Conservation (phyloP, 1,140 invertebrate species). For the Drosophila teissieri region DNA sequence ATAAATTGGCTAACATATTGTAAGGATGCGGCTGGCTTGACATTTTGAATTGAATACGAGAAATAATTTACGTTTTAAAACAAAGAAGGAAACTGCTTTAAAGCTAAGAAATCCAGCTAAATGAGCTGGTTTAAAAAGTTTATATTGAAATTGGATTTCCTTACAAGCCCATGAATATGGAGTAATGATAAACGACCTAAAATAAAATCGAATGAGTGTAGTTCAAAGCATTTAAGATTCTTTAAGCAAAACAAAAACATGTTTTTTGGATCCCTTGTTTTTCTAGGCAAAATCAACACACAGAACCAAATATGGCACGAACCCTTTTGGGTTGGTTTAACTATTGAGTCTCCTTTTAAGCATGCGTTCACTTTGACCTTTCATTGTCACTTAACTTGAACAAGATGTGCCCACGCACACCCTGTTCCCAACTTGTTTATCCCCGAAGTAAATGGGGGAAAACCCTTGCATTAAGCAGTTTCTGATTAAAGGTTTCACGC, state of each 20-base stretch:
- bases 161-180: too few species aligned
- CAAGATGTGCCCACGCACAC: conserved; percentile 21
- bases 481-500: conserved; percentile 53
- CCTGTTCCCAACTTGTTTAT: conserved; percentile 6
- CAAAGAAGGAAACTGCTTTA: not conserved
- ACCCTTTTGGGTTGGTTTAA: conserved; percentile 14
- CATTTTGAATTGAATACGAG: conserved; percentile 9
- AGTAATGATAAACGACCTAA: too few species aligned
- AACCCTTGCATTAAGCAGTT: conserved; percentile 40
- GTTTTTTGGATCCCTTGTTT: conserved; percentile 1
- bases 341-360: conserved; percentile 5
- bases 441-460: conserved; percentile 15
- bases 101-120: not conserved
- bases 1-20: conserved; percentile 31
- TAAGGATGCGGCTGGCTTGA: conserved; percentile 3
- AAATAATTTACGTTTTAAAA: conserved; percentile 3
- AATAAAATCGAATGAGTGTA: too few species aligned
- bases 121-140: too few species aligned
- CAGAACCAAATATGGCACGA: not conserved
- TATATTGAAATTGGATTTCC: too few species aligned
- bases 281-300: conserved; percentile 12
- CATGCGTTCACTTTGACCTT: conserved; percentile 41
- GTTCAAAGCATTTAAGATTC: not conserved
- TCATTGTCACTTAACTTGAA: conserved; percentile 40
- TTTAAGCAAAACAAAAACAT: not conserved